These are phyloP conservation scores for Pheosia tremula DNA, from an alignment of 2,888 invertebrate genomes.

Conservation along the genomic window DNA sequence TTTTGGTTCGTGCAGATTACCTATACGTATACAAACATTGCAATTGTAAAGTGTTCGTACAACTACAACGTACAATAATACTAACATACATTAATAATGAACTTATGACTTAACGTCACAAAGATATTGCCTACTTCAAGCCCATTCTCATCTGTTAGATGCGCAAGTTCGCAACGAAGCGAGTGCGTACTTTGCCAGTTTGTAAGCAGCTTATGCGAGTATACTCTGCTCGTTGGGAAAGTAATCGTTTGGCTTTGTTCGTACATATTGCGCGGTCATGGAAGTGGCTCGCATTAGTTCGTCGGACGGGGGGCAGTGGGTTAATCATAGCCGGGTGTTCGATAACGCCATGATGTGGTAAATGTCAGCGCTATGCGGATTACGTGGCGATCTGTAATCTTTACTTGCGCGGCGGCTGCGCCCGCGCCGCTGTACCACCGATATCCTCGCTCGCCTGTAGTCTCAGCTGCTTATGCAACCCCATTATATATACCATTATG, in stretches of 20 bases:
- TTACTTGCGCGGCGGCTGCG: not conserved
- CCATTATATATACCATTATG: slow-evolving; percentile 7
- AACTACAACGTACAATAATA: not conserved
- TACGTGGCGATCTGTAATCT: not conserved
- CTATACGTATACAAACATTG: not conserved
- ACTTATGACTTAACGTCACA: not conserved
- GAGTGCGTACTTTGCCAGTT: not conserved
- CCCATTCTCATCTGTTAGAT: not conserved
- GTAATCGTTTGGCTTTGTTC: not conserved
- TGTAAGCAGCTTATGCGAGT: not conserved
- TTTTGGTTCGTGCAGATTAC: not conserved
- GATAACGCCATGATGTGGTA: not conserved
- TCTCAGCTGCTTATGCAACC: not conserved
- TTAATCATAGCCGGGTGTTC: not conserved
- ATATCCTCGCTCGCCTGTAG: not conserved
- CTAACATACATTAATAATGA: not conserved
- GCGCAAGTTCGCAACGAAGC: not conserved
- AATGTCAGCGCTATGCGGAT: not conserved
- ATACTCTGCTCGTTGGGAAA: not conserved
- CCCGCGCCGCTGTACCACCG: not conserved
- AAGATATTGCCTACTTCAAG: not conserved
- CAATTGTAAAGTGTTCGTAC: not conserved
- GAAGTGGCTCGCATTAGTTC: not conserved
- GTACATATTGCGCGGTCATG: not conserved
- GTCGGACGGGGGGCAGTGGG: not conserved